Base-by-base conservation (phyloP, 2,888 invertebrate species). In the Macroteleia sp. region DNA sequence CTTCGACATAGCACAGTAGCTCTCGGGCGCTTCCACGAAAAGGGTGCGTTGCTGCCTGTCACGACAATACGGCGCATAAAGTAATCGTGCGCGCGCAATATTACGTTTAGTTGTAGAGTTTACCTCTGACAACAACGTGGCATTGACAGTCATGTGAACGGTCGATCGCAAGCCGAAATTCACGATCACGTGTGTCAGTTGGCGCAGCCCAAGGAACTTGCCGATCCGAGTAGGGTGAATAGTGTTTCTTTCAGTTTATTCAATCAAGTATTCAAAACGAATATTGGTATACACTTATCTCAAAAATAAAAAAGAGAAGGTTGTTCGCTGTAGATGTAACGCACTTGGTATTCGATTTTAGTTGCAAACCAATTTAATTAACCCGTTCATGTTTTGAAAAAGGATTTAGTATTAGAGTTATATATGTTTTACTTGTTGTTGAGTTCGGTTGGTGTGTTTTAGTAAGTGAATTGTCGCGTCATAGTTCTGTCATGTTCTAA, bases 1-100 rank as follows among this genome's bases (percentile, higher is more conserved):
- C n/a, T n/a, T n/a, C n/a, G n/a, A n/a, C n/a, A n/a, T n/a, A n/a
- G 88, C 86, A 90, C 91, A 91, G 91, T 91, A 90, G 91, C 91
- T 91, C 86, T 86, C 89, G 90, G 88, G 90, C 89, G 87, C 84
- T 87, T 85, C 83, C 81, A 81, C 86, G 86, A 86, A 83, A 88
- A 89, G 90, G 90, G 89, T 80, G 80, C 85, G 80, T 79, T 83
- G 83, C 85, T 83, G 85, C 81, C 70, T 79, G 71, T 52, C 80
- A 73, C 80, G 62, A 81, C 41, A 69, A 50, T 44, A 28, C 48
- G 28, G 46, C 54, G 54, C 32, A 62, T 50, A 44, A 54, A 14
- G 52, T 34, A 22, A 1, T 28, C 66, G 79, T 69, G 79, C 78
- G 79, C 78, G 78, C 77, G 73, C 77, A 73, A 17, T 44, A 34